Conservation (phyloP, 2,113 vertebrate genomes). For the Carassius carassius region DNA sequence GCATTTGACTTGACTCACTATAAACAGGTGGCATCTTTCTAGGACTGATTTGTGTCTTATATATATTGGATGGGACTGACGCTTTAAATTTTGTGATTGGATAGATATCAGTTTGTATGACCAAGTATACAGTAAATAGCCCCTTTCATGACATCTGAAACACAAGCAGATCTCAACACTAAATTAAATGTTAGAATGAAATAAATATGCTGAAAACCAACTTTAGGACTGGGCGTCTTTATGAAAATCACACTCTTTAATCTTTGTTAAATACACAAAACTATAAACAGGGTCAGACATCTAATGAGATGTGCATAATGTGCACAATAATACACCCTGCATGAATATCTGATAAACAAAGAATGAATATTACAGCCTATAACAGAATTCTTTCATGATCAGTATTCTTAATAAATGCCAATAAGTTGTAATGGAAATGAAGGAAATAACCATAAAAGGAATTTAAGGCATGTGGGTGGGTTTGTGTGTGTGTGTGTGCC, state of each 20-base stretch:
- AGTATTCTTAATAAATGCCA: constrained; percentile 28
- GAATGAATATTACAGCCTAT: background rate
- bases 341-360: constrained; percentile 15
- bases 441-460: constrained; percentile 17
- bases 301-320: background rate
- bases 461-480: background rate
- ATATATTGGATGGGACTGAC: background rate
- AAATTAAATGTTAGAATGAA: background rate
- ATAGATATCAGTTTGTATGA: background rate
- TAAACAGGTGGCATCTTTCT: background rate
- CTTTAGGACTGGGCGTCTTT: background rate
- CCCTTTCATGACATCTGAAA: background rate
- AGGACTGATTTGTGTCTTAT: background rate
- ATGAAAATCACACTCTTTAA: background rate
- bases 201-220: background rate
- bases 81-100: background rate
- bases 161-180: background rate
- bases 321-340: background rate
- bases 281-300: background rate
- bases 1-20: background rate
- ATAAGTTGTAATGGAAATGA: constrained; percentile 7
- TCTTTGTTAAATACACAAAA: background rate
- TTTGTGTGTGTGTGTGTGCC: background rate
- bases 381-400: background rate
- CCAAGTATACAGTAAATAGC: background rate